These are phyloP conservation scores for Acrobeloides nanus DNA, from an alignment of 2,888 invertebrate genomes.

Conservation along the genomic window DNA sequence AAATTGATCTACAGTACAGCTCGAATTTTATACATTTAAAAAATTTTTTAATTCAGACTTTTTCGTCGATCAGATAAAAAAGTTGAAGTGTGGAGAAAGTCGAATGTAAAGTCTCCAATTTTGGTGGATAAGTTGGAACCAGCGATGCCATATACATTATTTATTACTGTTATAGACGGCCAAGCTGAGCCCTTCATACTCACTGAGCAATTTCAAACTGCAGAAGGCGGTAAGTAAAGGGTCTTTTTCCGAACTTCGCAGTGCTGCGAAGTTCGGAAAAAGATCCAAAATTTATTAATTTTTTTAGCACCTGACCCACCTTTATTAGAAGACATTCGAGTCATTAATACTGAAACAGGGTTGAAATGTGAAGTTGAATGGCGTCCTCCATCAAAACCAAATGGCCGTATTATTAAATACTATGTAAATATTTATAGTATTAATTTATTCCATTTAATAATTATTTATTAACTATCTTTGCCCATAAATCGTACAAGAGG, in stretches of 20 bases:
- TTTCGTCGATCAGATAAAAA: conserved; percentile 34
- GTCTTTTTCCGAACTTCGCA: too few relatives aligned
- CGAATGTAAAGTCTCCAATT: conserved; percentile 24
- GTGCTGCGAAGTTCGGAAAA: too few relatives aligned
- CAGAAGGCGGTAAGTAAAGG: conserved; percentile 38
- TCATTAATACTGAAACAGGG: conserved; percentile 27
- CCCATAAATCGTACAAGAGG: too few relatives aligned
- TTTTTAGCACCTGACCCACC: conserved; percentile 42
- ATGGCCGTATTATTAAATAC: conserved; percentile 42
- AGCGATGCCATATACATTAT: conserved; percentile 47
- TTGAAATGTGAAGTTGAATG: conserved; percentile 49
- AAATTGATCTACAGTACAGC: conserved; percentile 40
- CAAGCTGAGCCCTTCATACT: conserved; percentile 39
- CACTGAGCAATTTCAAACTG: conserved; percentile 43
- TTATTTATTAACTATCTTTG: too few relatives aligned
- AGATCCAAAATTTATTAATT: background rate
- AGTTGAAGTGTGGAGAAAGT: conserved; percentile 21
- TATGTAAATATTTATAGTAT: conserved; percentile 23
- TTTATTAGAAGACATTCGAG: conserved; percentile 37
- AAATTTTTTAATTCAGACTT: conserved; percentile 24
- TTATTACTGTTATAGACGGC: conserved; percentile 40
- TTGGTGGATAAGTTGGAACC: conserved; percentile 30
- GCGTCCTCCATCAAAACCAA: conserved; percentile 36
- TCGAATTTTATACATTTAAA: conserved; percentile 10
- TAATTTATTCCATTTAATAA: background rate